Base-by-base conservation (phyloP, 2,113 vertebrate species). In the Tupaia chinensis region DNA sequence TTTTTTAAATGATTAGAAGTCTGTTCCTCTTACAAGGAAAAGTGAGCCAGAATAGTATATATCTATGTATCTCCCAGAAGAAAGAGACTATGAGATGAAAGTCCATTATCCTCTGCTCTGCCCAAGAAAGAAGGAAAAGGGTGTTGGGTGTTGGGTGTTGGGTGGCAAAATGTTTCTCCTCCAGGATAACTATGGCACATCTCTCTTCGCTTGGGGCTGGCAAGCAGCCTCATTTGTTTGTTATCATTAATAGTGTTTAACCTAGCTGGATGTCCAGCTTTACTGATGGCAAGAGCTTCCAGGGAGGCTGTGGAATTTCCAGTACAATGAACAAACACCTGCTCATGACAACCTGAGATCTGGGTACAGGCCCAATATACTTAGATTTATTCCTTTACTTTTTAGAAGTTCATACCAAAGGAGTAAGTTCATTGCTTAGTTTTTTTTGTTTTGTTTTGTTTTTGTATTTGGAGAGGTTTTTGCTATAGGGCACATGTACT, bases 331-430 rank as follows among this genome's bases (percentile, higher is more conserved):
- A 73, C 17, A 74, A 53, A 76, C 11, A 53, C 8, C 44, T 68
- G n/a, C n/a, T 29, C 0, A 0, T 10, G 61, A 78, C 32, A 56
- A 56, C 23, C 81, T 70, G 68, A 93, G 19, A 56, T 68, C 27
- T 66, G 72, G 16, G 15, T 70, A 78, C 1, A 72, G 7, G 22
- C 16, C 69, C 65, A 29, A 12, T n/a, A 66, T 13, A 54, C 3
- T 81, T 60, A 1, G 2, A 20, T 53, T 79, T 23, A 76, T 93
- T 95, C 17, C 19, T 70, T 78, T 10, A 6, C 19, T 89, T 32
- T 82, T 88, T 66, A 70, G 94, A 87, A 93, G 22, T 20, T 89
- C 20, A 73, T 25, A 44, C n/a, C 53, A 85, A 94, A 94, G 29
- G 27, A 66, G 27, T 74, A 56, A 65, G 53, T 17, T 89, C 32